Conservation (phyloP, 1,140 invertebrate species). For the Dendrolimus punctatus region DNA sequence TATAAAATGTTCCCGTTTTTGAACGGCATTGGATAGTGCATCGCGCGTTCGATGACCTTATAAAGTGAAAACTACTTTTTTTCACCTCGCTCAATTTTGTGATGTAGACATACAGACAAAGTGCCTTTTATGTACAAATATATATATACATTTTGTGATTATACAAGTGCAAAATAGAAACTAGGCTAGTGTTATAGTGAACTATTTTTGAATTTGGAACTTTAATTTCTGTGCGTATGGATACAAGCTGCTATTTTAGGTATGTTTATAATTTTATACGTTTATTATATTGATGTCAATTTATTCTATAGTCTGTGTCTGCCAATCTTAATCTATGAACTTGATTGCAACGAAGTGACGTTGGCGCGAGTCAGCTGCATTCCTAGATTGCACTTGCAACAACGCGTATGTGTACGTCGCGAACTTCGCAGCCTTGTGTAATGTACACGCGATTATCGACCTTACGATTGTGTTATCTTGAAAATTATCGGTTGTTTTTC, state of each 20-base stretch:
- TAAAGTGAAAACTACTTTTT: conserved; percentile 31
- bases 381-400: conserved; percentile 46
- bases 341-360: conserved; percentile 55
- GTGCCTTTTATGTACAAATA: conserved; percentile 52
- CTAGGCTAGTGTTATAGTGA: conserved; percentile 41
- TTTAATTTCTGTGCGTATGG: conserved; percentile 34
- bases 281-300: conserved; percentile 4
- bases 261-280: conserved; percentile 21
- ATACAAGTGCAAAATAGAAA: conserved; percentile 57
- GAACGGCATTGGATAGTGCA: conserved; percentile 23
- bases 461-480: conserved; percentile 13
- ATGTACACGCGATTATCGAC: conserved; percentile 23
- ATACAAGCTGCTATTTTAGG: conserved; percentile 40
- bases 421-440: conserved; percentile 20
- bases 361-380: conserved; percentile 39
- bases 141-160: conserved; percentile 48
- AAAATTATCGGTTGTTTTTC: conserved; percentile 19
- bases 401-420: conserved; percentile 25
- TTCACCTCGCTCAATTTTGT: conserved; percentile 62
- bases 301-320: conserved; percentile 25
- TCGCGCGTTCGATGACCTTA: conserved; percentile 34
- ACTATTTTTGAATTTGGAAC: conserved; percentile 20
- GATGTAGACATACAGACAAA: conserved; percentile 54
- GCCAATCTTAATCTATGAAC: conserved; percentile 69
- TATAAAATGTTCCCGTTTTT: conserved; percentile 37